These are phyloP conservation scores for Ceratina japonica DNA, from an alignment of 1,140 invertebrate species.

Conservation along the genomic window DNA sequence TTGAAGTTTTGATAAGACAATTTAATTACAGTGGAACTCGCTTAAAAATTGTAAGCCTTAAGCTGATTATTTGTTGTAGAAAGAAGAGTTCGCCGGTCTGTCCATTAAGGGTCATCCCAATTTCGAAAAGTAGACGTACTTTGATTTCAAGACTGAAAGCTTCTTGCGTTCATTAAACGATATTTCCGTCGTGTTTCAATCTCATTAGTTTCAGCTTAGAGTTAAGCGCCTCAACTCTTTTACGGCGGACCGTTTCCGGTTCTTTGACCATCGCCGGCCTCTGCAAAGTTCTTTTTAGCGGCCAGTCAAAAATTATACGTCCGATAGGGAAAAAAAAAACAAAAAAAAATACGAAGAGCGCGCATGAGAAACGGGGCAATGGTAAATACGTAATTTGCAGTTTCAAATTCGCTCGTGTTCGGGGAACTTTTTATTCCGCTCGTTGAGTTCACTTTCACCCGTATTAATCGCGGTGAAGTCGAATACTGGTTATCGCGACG, in stretches of 20 bases:
- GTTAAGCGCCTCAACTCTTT: slow-evolving; percentile 71
- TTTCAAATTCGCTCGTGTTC: background rate
- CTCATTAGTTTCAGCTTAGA: slow-evolving; percentile 72
- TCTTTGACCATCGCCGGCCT: slow-evolving; percentile 52
- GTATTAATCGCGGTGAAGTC: background rate
- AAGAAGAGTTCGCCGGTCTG: slow-evolving; percentile 1
- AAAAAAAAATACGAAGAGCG: background rate
- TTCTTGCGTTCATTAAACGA: slow-evolving; percentile 68
- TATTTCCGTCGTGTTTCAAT: slow-evolving; percentile 63
- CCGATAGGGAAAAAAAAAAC: too few relatives aligned
- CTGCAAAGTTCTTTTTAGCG: slow-evolving; percentile 45
- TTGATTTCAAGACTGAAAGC: slow-evolving; percentile 71
- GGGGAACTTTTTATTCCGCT: background rate
- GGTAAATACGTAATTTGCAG: background rate
- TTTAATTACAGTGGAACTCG: background rate
- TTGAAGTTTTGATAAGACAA: background rate
- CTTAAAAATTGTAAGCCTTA: background rate
- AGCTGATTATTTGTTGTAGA: slow-evolving; percentile 5
- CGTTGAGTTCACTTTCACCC: background rate
- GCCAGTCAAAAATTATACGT: slow-evolving; percentile 23
- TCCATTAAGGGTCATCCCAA: slow-evolving; percentile 56
- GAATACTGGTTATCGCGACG: too few relatives aligned
- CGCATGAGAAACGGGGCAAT: background rate
- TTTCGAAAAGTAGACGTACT: slow-evolving; percentile 68
- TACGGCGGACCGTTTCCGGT: slow-evolving; percentile 44